Evolutionary conservation across 2,113 vertebrate species (phyloP).

Genomic region (Rhombomys opimus): DNA sequence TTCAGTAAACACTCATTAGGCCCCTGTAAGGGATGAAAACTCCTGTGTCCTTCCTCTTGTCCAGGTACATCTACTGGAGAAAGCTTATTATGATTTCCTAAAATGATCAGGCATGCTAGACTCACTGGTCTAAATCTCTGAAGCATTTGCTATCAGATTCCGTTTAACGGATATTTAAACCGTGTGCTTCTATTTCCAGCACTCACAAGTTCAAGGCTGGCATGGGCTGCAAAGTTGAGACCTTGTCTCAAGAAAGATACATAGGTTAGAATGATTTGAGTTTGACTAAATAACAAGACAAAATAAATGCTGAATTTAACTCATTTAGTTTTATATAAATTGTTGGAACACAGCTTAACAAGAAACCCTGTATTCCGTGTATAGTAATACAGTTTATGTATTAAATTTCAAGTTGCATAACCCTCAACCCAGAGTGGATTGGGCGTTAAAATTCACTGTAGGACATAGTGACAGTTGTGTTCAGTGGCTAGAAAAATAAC

Average conservation of each 20-base stretch:
- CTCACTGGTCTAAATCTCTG: not conserved
- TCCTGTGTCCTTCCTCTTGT: not conserved
- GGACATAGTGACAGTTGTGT: not conserved
- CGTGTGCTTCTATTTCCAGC: not conserved
- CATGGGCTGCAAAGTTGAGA: not conserved
- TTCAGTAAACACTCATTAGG: not conserved
- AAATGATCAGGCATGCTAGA: not conserved
- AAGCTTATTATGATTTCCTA: not conserved
- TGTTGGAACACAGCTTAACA: not conserved
- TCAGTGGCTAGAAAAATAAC: not conserved
- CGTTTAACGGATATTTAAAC: slow-evolving; percentile 17
- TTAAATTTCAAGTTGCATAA: not conserved
- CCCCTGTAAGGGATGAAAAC: not conserved
- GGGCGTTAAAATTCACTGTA: not conserved
- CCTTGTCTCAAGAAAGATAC: not conserved
- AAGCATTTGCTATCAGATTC: not conserved
- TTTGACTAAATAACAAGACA: not conserved
- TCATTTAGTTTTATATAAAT: not conserved
- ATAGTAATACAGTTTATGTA: not conserved
- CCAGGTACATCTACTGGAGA: not conserved
- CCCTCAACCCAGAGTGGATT: not conserved
- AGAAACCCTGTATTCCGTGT: not conserved
- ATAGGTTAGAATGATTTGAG: slow-evolving; percentile 10
- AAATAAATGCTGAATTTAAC: not conserved
- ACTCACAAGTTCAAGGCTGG: not conserved